Evolutionary conservation across 2,888 invertebrate genomes (phyloP).

Genomic region (Tuberolachnus salignus): DNA sequence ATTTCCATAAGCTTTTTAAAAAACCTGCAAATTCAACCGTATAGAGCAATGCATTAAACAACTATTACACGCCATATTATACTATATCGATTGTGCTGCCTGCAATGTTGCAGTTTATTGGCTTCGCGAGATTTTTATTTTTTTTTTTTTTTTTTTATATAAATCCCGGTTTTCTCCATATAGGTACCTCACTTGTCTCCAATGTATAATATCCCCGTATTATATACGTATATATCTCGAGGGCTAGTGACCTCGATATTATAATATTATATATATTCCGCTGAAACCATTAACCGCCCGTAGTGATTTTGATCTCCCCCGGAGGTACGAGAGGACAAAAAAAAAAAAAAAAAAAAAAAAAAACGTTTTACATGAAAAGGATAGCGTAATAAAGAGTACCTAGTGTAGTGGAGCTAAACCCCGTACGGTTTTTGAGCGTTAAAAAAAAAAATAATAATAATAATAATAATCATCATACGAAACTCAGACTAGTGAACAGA

Average conservation of each 20-base stretch:
- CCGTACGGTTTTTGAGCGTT: constrained; percentile 17
- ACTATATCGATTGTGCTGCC: constrained; percentile 9
- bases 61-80: not conserved
- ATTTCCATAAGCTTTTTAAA: too few species aligned
- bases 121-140: constrained; percentile 26
- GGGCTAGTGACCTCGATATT: constrained; percentile 54
- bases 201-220: constrained; percentile 15
- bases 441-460: too few species aligned
- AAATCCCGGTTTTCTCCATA: constrained; percentile 13
- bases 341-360: constrained; percentile 36
- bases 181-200: constrained; percentile 19
- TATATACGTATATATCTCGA: constrained; percentile 27
- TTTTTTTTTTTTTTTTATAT: constrained; percentile 43
- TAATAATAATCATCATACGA: not conserved
- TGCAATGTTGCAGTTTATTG: constrained; percentile 3
- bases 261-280: constrained; percentile 43
- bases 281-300: constrained; percentile 52
- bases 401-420: constrained; percentile 1
- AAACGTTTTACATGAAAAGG: constrained; percentile 50
- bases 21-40: too few species aligned
- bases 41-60: constrained; percentile 5
- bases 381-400: constrained; percentile 12
- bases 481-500: not conserved
- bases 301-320: constrained; percentile 52
- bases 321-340: constrained; percentile 34